Conservation (phyloP, 2,797 vertebrate species). For the Ispidina picta region DNA sequence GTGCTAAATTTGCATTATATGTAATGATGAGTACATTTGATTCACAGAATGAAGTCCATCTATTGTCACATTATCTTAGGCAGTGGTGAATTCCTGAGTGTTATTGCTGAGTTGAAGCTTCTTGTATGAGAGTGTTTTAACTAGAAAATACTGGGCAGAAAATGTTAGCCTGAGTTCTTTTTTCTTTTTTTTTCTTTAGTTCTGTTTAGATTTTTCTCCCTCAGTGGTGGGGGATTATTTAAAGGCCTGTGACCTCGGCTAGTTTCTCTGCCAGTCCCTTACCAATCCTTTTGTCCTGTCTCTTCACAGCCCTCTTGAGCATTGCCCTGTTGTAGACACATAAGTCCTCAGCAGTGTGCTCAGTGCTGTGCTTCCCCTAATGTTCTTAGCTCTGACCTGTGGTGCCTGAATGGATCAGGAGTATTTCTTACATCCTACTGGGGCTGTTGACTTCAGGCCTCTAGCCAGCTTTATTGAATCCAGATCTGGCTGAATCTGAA, state of each 20-base stretch:
- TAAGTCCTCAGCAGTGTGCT: neutral
- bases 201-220: neutral
- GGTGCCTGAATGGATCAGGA: neutral
- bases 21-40: neutral
- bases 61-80: neutral
- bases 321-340: fast-evolving
- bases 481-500: neutral
- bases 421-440: neutral
- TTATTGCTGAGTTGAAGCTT: neutral
- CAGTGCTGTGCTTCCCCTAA: neutral
- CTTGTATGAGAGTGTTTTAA: neutral
- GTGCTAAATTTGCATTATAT: neutral
- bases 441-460: neutral
- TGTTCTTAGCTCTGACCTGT: neutral
- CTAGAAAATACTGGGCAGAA: neutral
- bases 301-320: neutral
- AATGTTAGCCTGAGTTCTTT: neutral
- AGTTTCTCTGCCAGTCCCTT: neutral
- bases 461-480: neutral
- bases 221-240: neutral
- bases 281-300: neutral
- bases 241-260: neutral
- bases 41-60: neutral
- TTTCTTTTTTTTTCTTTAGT: neutral
- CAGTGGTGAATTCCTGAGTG: neutral